Base-by-base conservation (phyloP, 2,113 vertebrate species). In the Xenopus borealis region DNA sequence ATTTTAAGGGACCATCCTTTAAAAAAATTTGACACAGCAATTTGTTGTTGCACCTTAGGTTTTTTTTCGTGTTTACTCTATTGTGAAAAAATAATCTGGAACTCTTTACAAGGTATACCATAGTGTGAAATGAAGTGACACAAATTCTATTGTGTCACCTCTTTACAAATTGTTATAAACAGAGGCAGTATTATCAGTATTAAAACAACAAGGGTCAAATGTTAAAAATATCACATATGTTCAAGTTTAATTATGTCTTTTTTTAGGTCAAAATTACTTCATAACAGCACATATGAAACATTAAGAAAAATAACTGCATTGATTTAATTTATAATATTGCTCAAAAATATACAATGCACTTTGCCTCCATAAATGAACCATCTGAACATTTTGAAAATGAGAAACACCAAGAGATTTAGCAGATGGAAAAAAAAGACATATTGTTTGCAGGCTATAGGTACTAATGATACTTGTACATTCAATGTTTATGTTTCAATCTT, bases 401-500 rank as follows among this genome's bases (percentile, higher is more conserved):
- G 74, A 81, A 55, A 68, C 18, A 68, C 23, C 23, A 27, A 27
- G 23, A 27, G 23, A 27, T 27, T 27, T 27, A 27, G 23, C 23
- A 27, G 23, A 27, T 27, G 23, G 23, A 27, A 27, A 27, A 27
- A 27, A 3, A 27, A 27, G 23, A 27, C 72, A 63, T 61, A 59
- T 18, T n/a, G n/a, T 62, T 46, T 79, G 78, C 74, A n/a, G 52
- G 68, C 0, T 13, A 66, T 19, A 20, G 10, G 12, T 70, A 50
- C 14, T 74, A 55, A 63, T 75, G 85, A 79, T 18, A 82, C 64
- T 83, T 44, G 27, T 78, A 81, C 70, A 71, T 79, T 87, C 83
- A 88, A 79, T 85, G 17, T 81, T 80, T 72, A 83, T 84, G 82
- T 84, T 66, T 78, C 46, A 71, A 83, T 78, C 75, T 71, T 62